Percentiles rank a stretch among this genome's conserved stretches.
These are phyloP conservation scores for Xenus cinereus DNA, from an alignment of 2,113 vertebrate species.

Conservation along the genomic window DNA sequence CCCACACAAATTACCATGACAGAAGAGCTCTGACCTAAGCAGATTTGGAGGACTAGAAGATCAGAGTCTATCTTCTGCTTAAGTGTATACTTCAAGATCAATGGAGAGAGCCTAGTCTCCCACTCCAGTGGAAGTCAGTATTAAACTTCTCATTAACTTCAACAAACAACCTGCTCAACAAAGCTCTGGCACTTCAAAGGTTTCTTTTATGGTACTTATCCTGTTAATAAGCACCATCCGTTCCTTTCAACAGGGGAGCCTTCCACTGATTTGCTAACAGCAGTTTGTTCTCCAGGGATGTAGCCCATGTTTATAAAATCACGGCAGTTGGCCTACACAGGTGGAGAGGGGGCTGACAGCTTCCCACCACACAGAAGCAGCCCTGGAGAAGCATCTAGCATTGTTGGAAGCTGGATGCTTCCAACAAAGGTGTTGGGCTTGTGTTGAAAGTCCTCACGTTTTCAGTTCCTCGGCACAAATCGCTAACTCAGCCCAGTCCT, in stretches of 20 bases:
- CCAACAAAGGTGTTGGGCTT: neutral
- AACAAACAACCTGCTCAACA: neutral
- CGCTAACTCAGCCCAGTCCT: neutral
- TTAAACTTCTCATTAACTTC: neutral
- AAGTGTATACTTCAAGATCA: neutral
- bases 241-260: neutral
- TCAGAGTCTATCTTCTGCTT: neutral
- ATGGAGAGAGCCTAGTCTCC: neutral
- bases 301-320: neutral
- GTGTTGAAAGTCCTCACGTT: neutral
- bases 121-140: neutral
- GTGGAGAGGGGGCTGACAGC: neutral
- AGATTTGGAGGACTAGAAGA: neutral
- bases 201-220: neutral
- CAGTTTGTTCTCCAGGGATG: neutral
- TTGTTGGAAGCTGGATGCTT: neutral
- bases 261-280: neutral
- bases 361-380: neutral
- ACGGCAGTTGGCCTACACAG: accelerated
- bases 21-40: neutral
- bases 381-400: neutral
- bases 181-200: neutral
- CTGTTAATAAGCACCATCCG: neutral
- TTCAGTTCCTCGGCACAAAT: neutral
- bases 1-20: neutral